Percentiles rank a stretch among this genome's conserved stretches.
Conservation (phyloP, 2,888 invertebrate genomes). For the Spodoptera exigua region DNA sequence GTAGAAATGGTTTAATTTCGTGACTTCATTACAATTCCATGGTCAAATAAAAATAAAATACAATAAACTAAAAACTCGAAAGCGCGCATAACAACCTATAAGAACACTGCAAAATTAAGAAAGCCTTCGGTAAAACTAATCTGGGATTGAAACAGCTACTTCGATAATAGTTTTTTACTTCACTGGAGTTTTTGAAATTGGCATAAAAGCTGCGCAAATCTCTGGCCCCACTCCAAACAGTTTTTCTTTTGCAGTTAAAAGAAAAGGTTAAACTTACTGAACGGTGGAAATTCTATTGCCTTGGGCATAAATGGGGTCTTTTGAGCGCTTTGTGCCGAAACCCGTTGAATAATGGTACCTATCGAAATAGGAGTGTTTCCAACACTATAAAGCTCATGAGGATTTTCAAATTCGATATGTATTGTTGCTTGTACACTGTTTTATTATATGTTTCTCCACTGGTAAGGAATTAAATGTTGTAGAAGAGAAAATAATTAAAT, state of each 20-base stretch:
- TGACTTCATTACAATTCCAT: not conserved
- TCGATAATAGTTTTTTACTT: slow-evolving; percentile 48
- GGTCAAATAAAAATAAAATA: not conserved
- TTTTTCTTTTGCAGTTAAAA: slow-evolving; percentile 70
- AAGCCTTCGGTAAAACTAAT: slow-evolving; percentile 27
- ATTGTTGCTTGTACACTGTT: slow-evolving; percentile 41
- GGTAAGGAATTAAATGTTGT: no score
- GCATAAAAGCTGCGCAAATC: slow-evolving; percentile 53
- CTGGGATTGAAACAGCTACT: slow-evolving; percentile 39
- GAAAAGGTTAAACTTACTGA: slow-evolving; percentile 66
- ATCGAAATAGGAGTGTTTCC: slow-evolving; percentile 54
- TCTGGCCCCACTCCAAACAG: slow-evolving; percentile 54
- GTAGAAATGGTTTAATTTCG: no score
- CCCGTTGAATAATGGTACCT: slow-evolving; percentile 53
- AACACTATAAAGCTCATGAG: slow-evolving; percentile 49
- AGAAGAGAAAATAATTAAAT: no score
- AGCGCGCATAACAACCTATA: slow-evolving; percentile 10
- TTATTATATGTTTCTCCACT: slow-evolving; percentile 16
- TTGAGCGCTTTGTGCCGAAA: slow-evolving; percentile 57
- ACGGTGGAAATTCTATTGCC: slow-evolving; percentile 65
- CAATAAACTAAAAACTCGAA: slow-evolving; percentile 1
- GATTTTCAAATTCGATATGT: slow-evolving; percentile 48
- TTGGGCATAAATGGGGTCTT: slow-evolving; percentile 56
- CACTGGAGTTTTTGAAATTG: slow-evolving; percentile 53
- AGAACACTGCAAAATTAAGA: slow-evolving; percentile 24